Base-by-base conservation (phyloP, 2,797 vertebrate species). In the Rhinoraja longicauda region DNA sequence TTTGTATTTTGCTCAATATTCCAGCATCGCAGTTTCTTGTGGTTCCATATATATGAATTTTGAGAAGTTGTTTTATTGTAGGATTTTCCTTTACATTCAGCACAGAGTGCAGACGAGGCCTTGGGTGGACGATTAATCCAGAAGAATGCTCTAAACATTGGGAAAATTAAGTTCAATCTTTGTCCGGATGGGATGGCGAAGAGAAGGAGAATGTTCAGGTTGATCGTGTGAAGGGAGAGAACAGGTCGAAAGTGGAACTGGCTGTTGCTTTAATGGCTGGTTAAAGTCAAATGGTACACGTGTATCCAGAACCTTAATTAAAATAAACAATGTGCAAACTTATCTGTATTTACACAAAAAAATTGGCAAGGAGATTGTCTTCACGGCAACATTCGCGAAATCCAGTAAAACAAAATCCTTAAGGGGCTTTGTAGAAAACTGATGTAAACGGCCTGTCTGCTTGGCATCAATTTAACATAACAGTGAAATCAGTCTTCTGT, bases 391-490 rank as follows among this genome's bases (percentile, higher is more conserved):
- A 64, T 64, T 88, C 45, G 59, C 84, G 21, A 32, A 84, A 88
- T 88, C 59, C 84, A 88, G 57, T 64, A 32, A 88, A 88, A 64
- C 59, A 64, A 88, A 88, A 88, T 64, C 84, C 62, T 64, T 32
- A 88, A 88, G 84, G 84, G 59, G 84, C 13, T 88, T 67, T 88
- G 84, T 67, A 19, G 84, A 88, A 62, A 88, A 88, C 32, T 88
- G 62, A 88, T 88, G 62, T 67, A 88, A 88, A 67, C 84, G 21
- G 59, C 67, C 84, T 88, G 84, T 67, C 84, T 88, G 32, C 62
- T 88, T 88, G 84, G 84, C 84, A 88, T 62, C 67, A 64, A 36
- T 88, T 88, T 88, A 88, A 88, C 84, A 88, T 64, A 88, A 88
- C 84, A 88, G 84, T 32, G 9, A 36, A 88, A 88, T 86, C 84